Conservation (phyloP, 2,888 invertebrate genomes). For the Caenorhabditis sinica region DNA sequence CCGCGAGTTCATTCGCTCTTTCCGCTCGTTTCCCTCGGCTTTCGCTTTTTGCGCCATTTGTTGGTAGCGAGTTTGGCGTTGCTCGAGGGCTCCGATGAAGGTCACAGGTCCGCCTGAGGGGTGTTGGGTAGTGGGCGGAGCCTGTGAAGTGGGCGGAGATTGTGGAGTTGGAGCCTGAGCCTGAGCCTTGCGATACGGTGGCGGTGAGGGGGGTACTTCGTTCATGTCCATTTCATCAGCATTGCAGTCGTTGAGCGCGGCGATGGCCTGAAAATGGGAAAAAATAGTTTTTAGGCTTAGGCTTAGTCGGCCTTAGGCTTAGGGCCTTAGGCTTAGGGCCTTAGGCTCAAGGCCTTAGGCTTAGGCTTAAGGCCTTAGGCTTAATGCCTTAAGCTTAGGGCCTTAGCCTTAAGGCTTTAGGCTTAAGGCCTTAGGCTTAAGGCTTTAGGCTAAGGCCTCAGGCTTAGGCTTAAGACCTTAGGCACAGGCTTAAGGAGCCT, state of each 20-base stretch:
- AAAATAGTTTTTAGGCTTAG: no score
- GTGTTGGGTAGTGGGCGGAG: slow-evolving; percentile 30
- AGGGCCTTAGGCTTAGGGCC: no score
- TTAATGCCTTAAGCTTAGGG: no score
- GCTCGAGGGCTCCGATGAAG: slow-evolving; percentile 71
- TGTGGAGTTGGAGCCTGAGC: slow-evolving; percentile 10
- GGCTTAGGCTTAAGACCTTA: no score
- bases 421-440: no score
- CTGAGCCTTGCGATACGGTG: slow-evolving; percentile 72
- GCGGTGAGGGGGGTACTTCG: slow-evolving; percentile 80
- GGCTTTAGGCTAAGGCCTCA: no score
- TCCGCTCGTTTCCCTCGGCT: slow-evolving; percentile 75
- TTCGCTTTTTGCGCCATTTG: slow-evolving; percentile 75
- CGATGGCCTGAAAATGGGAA: slow-evolving; percentile 68
- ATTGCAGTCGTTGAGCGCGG: slow-evolving; percentile 65
- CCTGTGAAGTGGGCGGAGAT: slow-evolving; percentile 13
- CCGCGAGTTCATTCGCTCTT: slow-evolving; percentile 73
- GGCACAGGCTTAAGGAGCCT: no score
- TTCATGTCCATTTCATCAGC: slow-evolving; percentile 77
- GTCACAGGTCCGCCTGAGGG: background rate
- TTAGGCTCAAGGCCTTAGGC: no score
- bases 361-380: no score
- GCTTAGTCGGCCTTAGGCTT: no score
- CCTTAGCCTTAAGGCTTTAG: no score
- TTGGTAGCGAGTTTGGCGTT: slow-evolving; percentile 71